Evolutionary conservation across 1,140 invertebrate genomes (phyloP).

Genomic region (Spodoptera litura): DNA sequence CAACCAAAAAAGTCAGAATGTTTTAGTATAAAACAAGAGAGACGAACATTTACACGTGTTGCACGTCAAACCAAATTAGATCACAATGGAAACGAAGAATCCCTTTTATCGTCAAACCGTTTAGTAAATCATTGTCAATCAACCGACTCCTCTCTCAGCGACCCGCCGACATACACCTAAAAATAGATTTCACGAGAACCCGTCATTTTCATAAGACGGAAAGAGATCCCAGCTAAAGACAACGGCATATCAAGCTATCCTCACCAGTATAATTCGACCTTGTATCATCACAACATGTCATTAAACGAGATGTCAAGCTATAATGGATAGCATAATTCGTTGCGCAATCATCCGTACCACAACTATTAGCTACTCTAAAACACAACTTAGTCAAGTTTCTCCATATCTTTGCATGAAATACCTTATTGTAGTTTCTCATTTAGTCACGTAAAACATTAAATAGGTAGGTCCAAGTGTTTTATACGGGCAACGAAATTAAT

Average conservation of each 20-base stretch:
- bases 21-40: too few species aligned
- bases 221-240: too few species aligned
- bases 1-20: too few species aligned
- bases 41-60: too few species aligned
- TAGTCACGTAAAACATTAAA: constrained; percentile 35
- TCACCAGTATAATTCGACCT: too few species aligned
- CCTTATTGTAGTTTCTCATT: constrained; percentile 35
- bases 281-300: too few species aligned
- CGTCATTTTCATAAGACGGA: not conserved
- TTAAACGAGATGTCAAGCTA: too few species aligned
- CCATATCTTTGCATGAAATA: constrained; percentile 11
- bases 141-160: constrained; percentile 13
- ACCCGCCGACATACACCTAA: not conserved
- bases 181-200: not conserved
- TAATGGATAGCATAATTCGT: too few species aligned
- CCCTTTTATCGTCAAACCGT: constrained; percentile 12
- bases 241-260: too few species aligned
- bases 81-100: constrained; percentile 9
- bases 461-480: constrained; percentile 35
- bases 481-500: constrained; percentile 21
- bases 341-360: too few species aligned
- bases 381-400: constrained; percentile 14
- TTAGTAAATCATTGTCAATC: constrained; percentile 49
- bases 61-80: not conserved
- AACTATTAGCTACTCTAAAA: constrained; percentile 6